Evolutionary conservation across 1,140 invertebrate genomes (phyloP).

Genomic region (Ruditapes philippinarum): DNA sequence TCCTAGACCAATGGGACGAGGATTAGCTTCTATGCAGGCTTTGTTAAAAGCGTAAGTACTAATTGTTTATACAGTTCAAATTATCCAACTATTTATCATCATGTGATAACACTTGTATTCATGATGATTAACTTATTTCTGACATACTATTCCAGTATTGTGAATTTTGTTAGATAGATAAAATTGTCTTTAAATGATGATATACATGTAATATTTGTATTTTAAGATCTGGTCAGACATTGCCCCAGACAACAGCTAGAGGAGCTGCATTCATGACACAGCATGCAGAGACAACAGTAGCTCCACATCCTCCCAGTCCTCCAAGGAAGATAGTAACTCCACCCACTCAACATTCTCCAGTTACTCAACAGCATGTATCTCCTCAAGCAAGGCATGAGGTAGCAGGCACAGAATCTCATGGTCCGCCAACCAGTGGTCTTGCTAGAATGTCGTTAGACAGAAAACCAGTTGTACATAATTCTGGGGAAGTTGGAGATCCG

Average conservation of each 20-base stretch:
- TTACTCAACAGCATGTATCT: constrained; percentile 11
- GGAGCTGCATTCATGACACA: constrained; percentile 38
- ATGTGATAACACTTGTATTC: too few relatives aligned
- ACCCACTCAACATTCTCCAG: constrained; percentile 9
- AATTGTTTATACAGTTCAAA: too few relatives aligned
- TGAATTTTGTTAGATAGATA: too few relatives aligned
- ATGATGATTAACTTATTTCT: too few relatives aligned
- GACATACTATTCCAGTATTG: too few relatives aligned
- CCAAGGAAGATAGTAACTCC: neutral
- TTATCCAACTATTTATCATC: too few relatives aligned
- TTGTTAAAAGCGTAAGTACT: constrained; percentile 57
- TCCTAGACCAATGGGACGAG: constrained; percentile 56
- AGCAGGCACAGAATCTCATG: neutral
- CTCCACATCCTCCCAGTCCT: neutral
- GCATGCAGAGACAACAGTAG: constrained; percentile 3
- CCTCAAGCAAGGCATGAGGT: neutral
- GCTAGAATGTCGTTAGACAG: constrained; percentile 64
- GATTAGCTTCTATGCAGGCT: constrained; percentile 60
- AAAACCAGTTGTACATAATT: constrained; percentile 46
- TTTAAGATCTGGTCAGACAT: constrained; percentile 42
- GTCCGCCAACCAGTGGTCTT: constrained; percentile 62
- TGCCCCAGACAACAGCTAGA: constrained; percentile 52
- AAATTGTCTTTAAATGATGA: too few relatives aligned
- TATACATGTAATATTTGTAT: neutral
- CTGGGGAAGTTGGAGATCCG: constrained; percentile 68